Evolutionary conservation across 1,140 invertebrate species (phyloP), one percentile per base, ranked within the genome.

Genomic region (Euglossa dilemma): DNA sequence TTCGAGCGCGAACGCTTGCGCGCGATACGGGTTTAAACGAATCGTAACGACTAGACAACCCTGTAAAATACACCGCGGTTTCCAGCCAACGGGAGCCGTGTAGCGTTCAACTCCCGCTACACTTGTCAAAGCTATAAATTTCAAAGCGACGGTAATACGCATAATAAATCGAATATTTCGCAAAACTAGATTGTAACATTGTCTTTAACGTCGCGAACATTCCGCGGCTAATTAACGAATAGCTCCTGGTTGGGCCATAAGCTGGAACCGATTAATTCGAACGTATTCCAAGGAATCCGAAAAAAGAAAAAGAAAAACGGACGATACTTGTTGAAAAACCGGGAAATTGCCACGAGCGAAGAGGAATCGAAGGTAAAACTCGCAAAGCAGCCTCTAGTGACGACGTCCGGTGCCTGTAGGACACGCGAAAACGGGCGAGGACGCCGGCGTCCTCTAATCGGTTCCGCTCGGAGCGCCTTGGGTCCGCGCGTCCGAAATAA

Each of bases 71-170:
- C 63, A 50, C 7, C 16, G 23, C 20, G 50, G n/a, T 23, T 61
- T 72, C 45, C 57, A 45, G 25, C 69, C 23, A 73, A 57, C n/a
- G 54, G 67, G 70, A 54, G 20, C 43, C 76, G 56, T n/a, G n/a
- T n/a, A n/a, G 75, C 54, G 57, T 80, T 77, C 16, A 70, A 79
- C 45, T 63, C 63, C 45, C 73, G 73, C 56, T 63, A 66, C 71
- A 75, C 59, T 66, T 80, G 85, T 84, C 85, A 71, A 70, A 66
- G 63, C 75, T 72, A 87, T 69, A 73, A 76, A 84, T 87, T 87
- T 87, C 86, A 87, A 86, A 87, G 85, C 85, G 81, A 80, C 76
- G 84, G 61, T 84, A 87, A 87, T 52, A 28, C 54, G 50, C 28
- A 23, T 74, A 43, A 59, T 75, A 86, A 86, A 78, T 86, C 57